Evolutionary conservation across 2,797 vertebrate genomes (phyloP).

Genomic region (Chiroxiphia lanceolata): DNA sequence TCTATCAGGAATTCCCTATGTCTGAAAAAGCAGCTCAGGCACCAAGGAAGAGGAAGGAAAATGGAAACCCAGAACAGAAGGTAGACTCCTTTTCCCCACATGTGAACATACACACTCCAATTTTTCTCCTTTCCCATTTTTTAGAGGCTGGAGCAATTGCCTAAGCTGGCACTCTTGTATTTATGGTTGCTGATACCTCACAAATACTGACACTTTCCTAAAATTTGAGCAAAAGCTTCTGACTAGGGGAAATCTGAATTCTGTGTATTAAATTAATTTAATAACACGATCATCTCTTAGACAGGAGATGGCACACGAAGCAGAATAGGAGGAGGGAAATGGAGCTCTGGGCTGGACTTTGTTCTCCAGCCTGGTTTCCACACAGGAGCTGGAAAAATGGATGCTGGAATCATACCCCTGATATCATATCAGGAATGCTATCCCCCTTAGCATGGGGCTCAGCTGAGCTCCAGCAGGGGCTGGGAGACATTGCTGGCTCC

Average conservation of each 20-base stretch:
- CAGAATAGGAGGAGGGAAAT: background rate
- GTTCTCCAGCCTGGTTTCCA: background rate
- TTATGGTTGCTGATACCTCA: background rate
- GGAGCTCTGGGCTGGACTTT: background rate
- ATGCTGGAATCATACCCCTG: background rate
- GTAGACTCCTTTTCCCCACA: background rate
- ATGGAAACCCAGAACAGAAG: background rate
- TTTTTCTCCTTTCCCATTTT: background rate
- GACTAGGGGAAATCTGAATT: background rate
- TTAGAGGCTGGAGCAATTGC: background rate
- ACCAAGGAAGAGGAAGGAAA: background rate
- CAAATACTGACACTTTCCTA: background rate
- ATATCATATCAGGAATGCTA: background rate
- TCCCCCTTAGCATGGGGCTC: background rate
- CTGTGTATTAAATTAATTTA: background rate
- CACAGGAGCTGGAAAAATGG: rapidly evolving
- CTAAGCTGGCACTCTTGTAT: background rate
- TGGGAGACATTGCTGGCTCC: rapidly evolving
- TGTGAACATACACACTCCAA: rapidly evolving
- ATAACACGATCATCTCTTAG: background rate
- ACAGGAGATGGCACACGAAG: background rate
- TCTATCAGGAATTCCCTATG: background rate
- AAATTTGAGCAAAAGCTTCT: background rate
- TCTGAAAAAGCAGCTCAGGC: background rate
- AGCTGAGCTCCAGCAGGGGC: background rate